These are phyloP conservation scores for Tetragonisca angustula DNA, from an alignment of 2,888 invertebrate genomes.

Conservation along the genomic window DNA sequence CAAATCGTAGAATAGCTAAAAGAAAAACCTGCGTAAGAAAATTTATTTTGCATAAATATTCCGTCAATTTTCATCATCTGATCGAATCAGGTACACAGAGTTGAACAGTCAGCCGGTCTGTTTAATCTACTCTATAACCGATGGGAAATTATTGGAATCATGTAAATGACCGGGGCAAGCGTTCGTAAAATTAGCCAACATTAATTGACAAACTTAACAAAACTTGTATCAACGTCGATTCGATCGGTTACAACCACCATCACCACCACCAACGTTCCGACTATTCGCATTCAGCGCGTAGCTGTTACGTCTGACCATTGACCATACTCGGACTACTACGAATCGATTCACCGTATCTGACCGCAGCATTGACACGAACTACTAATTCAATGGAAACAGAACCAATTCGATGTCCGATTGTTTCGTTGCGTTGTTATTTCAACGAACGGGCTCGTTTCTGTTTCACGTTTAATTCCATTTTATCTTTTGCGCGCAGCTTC, in stretches of 20 bases:
- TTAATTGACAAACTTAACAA: constrained; percentile 10
- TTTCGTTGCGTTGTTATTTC: constrained; percentile 19
- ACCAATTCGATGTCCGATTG: constrained; percentile 18
- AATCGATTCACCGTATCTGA: constrained; percentile 20
- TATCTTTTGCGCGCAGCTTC: background rate
- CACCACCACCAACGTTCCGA: constrained; percentile 1
- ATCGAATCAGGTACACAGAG: background rate
- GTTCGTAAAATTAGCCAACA: constrained; percentile 6
- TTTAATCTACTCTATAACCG: background rate
- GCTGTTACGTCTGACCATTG: constrained; percentile 34
- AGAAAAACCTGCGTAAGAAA: background rate
- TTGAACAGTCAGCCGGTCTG: background rate
- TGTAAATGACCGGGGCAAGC: background rate
- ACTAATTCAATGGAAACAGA: constrained; percentile 19
- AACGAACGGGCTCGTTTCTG: background rate
- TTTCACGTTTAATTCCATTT: background rate
- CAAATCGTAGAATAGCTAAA: background rate
- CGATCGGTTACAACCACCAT: constrained; percentile 10
- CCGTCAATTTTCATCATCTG: background rate
- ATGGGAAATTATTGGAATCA: background rate
- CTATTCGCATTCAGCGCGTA: constrained; percentile 3
- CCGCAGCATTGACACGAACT: constrained; percentile 33
- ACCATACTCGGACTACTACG: constrained; percentile 25
- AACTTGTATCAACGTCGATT: background rate
- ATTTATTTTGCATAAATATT: background rate